Evolutionary conservation across 2,113 vertebrate species (phyloP).

Genomic region (Salvelinus sp.): DNA sequence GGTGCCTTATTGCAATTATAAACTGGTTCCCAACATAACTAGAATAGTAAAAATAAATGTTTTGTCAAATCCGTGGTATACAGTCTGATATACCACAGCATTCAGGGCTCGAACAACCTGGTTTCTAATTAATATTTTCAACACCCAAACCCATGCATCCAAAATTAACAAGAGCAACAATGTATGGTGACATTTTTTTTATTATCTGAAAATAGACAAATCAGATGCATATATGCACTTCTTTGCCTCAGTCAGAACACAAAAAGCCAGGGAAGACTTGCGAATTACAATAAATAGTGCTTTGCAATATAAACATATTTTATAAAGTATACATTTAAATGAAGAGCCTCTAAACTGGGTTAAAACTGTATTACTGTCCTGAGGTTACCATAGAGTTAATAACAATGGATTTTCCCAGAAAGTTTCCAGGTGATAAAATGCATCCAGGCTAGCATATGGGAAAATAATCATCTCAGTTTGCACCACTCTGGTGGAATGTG

Average conservation of each 20-base stretch:
- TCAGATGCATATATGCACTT: no score
- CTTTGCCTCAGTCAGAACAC: background rate
- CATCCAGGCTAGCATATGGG: background rate
- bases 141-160: background rate
- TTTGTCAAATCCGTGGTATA: no score
- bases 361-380: no score
- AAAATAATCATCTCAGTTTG: background rate
- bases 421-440: background rate
- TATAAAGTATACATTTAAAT: background rate
- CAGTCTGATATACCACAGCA: no score
- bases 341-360: background rate
- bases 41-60: no score
- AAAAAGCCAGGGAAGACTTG: background rate
- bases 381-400: background rate
- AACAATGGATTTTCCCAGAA: background rate
- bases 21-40: no score
- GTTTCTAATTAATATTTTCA: background rate
- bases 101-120: no score
- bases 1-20: no score
- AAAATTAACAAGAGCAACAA: background rate
- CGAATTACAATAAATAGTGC: background rate
- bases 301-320: background rate
- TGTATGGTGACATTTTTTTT: background rate
- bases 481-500: background rate
- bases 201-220: conserved; percentile 4